phyloP scores from a whole-genome alignment of 2,797 vertebrate genomes.

The Saxicola maurus region DNA sequence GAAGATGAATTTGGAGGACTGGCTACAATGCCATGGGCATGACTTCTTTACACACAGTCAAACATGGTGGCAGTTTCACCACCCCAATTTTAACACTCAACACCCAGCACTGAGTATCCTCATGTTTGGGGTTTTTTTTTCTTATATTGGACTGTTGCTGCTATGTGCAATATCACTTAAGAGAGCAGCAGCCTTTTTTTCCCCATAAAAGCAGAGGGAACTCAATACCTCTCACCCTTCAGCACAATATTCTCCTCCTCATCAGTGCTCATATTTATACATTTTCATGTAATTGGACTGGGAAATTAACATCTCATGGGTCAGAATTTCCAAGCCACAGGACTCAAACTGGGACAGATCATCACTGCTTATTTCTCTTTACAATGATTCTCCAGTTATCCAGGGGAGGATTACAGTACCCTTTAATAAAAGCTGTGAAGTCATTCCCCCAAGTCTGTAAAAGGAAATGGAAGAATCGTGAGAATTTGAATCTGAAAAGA shows the following conservation, averaged over 20 bases:
- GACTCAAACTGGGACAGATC: background rate
- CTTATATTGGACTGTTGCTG: background rate
- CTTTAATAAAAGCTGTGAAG: constrained; percentile 8
- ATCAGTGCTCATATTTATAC: background rate
- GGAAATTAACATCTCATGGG: background rate
- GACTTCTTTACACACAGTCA: background rate
- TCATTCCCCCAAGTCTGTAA: background rate
- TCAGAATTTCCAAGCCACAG: background rate
- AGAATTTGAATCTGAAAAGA: constrained; percentile 42
- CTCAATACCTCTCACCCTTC: background rate
- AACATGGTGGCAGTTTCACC: background rate
- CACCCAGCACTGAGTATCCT: background rate
- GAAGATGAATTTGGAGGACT: background rate
- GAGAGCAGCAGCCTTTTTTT: background rate
- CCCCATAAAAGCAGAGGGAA: background rate
- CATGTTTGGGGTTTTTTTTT: background rate
- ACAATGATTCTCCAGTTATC: background rate
- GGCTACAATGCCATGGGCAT: background rate
- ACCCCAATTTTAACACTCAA: background rate
- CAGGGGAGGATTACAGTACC: background rate
- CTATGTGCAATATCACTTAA: background rate
- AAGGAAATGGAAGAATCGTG: background rate
- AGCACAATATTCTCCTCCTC: background rate
- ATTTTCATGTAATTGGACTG: background rate
- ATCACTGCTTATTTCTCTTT: background rate